These are phyloP conservation scores for Halocynthia roretzi DNA, from an alignment of 23 tunicate genomes.

Conservation along the genomic window DNA sequence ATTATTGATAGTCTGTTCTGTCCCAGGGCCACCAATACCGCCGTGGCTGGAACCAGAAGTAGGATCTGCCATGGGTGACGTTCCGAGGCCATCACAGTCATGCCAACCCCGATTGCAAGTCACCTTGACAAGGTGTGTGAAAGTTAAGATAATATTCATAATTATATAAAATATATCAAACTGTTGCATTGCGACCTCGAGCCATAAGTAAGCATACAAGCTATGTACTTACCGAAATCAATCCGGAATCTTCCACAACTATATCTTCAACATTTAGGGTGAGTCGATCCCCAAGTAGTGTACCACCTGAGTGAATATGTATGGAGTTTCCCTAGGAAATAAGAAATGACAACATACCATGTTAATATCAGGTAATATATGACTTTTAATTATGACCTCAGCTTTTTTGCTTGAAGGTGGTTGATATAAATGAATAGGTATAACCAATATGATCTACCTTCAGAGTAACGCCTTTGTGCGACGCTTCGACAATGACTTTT, in stretches of 20 bases:
- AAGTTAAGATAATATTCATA: too few species aligned
- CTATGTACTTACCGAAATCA: constrained; percentile 3
- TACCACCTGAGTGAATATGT: constrained; percentile 14
- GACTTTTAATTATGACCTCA: too few species aligned
- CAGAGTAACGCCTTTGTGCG: constrained; percentile 4
- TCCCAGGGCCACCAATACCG: constrained; percentile 20
- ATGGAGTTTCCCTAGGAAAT: constrained; percentile 11
- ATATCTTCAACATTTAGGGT: constrained; percentile 1
- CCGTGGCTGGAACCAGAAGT: constrained; percentile 28
- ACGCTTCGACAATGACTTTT: constrained; percentile 20
- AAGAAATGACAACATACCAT: background rate
- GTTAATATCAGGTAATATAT: too few species aligned
- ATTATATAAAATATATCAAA: too few species aligned
- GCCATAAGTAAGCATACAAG: too few species aligned
- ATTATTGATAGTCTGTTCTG: background rate
- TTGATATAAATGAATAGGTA: too few species aligned
- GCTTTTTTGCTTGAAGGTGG: too few species aligned
- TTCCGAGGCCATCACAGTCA: constrained; percentile 15
- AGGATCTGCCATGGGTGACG: background rate
- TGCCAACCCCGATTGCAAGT: constrained; percentile 11
- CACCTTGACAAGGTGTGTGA: constrained; percentile 1
- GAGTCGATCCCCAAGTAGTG: constrained; percentile 7
- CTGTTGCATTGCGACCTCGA: too few species aligned
- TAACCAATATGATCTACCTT: background rate
- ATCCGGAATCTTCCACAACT: constrained; percentile 15